Evolutionary conservation across 2,888 invertebrate species (phyloP).

Genomic region (Chrysolina americana): DNA sequence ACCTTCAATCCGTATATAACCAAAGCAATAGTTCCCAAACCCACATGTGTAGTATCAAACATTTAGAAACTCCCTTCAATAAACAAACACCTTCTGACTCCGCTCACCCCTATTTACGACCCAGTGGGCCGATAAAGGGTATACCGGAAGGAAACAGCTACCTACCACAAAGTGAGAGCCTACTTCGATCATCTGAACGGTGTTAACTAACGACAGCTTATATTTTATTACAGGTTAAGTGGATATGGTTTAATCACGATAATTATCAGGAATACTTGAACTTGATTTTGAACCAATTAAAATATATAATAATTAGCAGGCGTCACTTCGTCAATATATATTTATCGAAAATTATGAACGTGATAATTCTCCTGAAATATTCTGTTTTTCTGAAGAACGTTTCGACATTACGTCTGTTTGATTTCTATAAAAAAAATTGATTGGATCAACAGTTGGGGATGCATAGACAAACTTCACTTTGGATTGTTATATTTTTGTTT

Average conservation of each 20-base stretch:
- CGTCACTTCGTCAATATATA: constrained; percentile 6
- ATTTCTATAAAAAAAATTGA: no score
- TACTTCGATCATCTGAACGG: constrained; percentile 35
- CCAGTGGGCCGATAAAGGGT: constrained; percentile 36
- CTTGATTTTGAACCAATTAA: constrained; percentile 35
- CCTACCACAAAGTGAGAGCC: constrained; percentile 39
- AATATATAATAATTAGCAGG: constrained; percentile 9
- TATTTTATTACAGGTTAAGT: constrained; percentile 43
- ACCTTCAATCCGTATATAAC: neutral
- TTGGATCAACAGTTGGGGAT: no score
- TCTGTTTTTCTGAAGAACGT: neutral
- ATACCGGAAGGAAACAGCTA: constrained; percentile 41
- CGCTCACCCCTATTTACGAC: constrained; percentile 25
- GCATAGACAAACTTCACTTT: no score
- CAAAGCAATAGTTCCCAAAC: neutral
- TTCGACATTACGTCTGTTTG: neutral
- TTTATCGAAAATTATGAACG: neutral
- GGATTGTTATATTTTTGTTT: no score
- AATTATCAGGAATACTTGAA: constrained; percentile 32
- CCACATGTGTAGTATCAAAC: constrained; percentile 1
- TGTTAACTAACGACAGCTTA: constrained; percentile 40
- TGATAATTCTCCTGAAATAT: neutral
- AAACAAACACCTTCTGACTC: constrained; percentile 18
- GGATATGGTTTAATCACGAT: constrained; percentile 39
- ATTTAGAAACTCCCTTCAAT: constrained; percentile 7